Base-by-base conservation (phyloP, 2,113 vertebrate genomes). In the Ailurus styani region DNA sequence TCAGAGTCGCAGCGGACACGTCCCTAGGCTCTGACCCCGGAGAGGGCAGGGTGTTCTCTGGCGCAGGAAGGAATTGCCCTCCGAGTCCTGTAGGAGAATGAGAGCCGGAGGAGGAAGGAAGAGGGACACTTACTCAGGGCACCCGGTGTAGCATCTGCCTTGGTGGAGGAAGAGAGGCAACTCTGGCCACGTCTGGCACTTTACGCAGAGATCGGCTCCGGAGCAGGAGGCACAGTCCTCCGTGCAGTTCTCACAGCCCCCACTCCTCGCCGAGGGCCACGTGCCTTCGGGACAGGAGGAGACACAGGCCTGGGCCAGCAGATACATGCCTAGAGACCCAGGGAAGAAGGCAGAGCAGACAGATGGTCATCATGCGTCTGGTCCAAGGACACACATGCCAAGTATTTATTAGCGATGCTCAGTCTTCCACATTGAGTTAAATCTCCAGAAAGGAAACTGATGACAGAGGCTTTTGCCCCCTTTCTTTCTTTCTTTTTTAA, bases 171-270 rank as follows among this genome's bases (percentile, higher is more conserved):
- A 98, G 54, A 99, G 98, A 0, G 8, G 62, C 12, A 72, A 96
- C 25, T 98, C 98, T 0, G 84, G 96, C 45, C 72, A 96, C 14
- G n/a, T 40, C n/a, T 20, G 97, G 96, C 99, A 99, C 78, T 97
- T 98, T 57, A 98, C 95, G 91, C 99, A 99, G 2, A 96, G 87
- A 73, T 98, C 68, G 6, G 13, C 57, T 42, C 96, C 96, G 0
- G 97, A 98, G 96, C 99, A 99, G 47, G 52, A n/a, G 31, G 97
- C 96, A 70, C 99, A 99, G 21, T 97, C 98, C 0, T 98, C 95
- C 0, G 96, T 37, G 40, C 99, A 99, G 66, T 95, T 98, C 72
- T 99, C 99, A 1, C 99, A 99, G 60, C 89, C 98, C 15, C 98
- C 98, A 1, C 97, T 99, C 40, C 54, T 95, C 87, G 1, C 2